phyloP scores from a whole-genome alignment of 1,140 invertebrate genomes.

The Halyomorpha halys region DNA sequence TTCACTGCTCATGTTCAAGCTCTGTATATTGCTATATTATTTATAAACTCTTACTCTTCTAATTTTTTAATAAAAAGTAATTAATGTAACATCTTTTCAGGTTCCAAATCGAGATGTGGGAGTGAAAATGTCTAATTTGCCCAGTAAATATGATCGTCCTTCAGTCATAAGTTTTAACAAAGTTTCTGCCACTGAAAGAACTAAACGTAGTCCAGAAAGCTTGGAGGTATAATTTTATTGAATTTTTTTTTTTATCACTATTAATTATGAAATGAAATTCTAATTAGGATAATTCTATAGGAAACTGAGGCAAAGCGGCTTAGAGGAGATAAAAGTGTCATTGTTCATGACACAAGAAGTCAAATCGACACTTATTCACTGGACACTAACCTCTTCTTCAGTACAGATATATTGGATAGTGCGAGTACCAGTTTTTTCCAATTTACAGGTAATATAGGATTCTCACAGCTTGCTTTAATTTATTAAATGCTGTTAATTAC shows the following conservation, averaged over 20 bases:
- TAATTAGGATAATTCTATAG: background rate
- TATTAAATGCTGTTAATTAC: too few relatives aligned
- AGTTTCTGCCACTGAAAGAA: background rate
- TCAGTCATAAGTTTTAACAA: conserved; percentile 7
- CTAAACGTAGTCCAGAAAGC: conserved; percentile 3
- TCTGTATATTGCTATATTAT: too few relatives aligned
- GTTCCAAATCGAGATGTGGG: background rate
- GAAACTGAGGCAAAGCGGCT: conserved; percentile 1
- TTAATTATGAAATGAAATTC: too few relatives aligned
- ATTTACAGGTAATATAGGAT: too few relatives aligned
- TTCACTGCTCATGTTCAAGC: too few relatives aligned
- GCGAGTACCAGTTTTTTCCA: too few relatives aligned
- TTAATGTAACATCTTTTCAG: background rate
- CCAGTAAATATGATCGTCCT: background rate
- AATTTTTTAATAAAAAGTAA: too few relatives aligned
- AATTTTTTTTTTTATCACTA: too few relatives aligned
- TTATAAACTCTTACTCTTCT: too few relatives aligned
- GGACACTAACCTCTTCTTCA: background rate
- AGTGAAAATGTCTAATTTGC: background rate
- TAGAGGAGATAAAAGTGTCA: conserved; percentile 2
- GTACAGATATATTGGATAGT: too few relatives aligned
- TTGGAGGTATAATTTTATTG: background rate
- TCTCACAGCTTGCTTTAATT: too few relatives aligned
- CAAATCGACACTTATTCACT: background rate
- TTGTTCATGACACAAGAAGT: background rate